Conservation (phyloP, 2,113 vertebrate species). For the Proteles cristata region DNA sequence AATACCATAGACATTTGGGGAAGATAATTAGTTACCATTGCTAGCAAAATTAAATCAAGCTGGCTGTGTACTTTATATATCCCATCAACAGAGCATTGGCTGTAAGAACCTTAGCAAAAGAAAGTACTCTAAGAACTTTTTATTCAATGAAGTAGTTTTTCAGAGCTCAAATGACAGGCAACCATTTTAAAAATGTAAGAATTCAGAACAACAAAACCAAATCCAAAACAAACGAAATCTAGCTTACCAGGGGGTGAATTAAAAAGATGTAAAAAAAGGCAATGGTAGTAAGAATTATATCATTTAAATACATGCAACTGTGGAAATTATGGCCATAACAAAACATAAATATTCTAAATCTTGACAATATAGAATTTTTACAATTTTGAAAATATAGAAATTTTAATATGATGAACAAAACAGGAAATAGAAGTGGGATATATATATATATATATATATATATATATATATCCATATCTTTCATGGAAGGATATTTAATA, state of each 20-base stretch:
- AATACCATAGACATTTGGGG: background rate
- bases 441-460: background rate
- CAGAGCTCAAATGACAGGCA: background rate
- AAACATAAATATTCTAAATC: background rate
- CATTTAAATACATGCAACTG: background rate
- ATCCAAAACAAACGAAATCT: background rate
- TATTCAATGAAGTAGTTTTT: background rate
- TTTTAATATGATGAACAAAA: background rate
- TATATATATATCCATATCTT: background rate
- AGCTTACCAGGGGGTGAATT: background rate
- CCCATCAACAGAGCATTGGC: background rate
- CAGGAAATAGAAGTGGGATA: background rate
- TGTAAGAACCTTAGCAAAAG: background rate
- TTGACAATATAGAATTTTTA: background rate
- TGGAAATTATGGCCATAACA: background rate
- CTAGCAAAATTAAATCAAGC: background rate
- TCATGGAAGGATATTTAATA: background rate
- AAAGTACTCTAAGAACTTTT: background rate
- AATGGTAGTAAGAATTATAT: background rate
- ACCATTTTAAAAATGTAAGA: slow-evolving; percentile 33
- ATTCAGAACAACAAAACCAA: background rate
- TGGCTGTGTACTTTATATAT: background rate
- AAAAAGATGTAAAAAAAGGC: background rate
- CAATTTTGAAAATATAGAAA: background rate
- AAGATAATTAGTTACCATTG: background rate